These are phyloP conservation scores for Pitangus sulphuratus DNA, from an alignment of 2,797 vertebrate genomes.

Conservation along the genomic window DNA sequence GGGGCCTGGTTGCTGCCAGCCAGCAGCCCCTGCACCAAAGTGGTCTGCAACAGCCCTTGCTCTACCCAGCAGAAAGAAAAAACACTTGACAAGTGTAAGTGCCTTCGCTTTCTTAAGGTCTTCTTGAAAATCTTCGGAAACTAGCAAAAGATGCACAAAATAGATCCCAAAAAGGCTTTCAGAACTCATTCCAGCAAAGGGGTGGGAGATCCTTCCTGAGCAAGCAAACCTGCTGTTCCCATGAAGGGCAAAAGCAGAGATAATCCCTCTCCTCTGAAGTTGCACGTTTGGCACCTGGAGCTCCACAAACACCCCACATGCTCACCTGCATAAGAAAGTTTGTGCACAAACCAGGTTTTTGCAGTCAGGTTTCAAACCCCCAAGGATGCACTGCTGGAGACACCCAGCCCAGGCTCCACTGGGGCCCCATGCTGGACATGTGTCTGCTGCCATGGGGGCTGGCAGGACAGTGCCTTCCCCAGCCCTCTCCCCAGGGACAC, in stretches of 20 bases:
- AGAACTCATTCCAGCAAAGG: not conserved
- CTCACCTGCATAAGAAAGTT: not conserved
- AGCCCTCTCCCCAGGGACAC: not conserved
- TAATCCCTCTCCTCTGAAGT: not conserved
- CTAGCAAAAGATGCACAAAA: not conserved
- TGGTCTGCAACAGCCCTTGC: not conserved
- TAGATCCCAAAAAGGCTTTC: not conserved
- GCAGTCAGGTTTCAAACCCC: not conserved
- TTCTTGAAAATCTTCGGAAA: not conserved
- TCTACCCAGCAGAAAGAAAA: not conserved
- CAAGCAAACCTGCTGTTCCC: not conserved
- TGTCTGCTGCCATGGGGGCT: fast-evolving
- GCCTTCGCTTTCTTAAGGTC: not conserved
- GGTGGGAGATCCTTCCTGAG: not conserved
- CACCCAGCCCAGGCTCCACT: fast-evolving
- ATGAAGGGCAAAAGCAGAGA: not conserved
- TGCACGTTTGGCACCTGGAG: not conserved
- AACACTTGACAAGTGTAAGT: not conserved
- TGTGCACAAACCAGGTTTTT: not conserved
- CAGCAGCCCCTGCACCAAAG: fast-evolving
- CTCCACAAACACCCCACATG: fast-evolving
- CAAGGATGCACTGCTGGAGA: fast-evolving
- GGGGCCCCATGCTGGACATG: fast-evolving
- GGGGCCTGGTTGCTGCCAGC: not conserved
- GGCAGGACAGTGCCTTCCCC: not conserved